A percentile compares a stretch with the other conserved stretches of the same genome.
phyloP scores from a whole-genome alignment of 2,797 vertebrate species.

The Rhynchonycteris naso region DNA sequence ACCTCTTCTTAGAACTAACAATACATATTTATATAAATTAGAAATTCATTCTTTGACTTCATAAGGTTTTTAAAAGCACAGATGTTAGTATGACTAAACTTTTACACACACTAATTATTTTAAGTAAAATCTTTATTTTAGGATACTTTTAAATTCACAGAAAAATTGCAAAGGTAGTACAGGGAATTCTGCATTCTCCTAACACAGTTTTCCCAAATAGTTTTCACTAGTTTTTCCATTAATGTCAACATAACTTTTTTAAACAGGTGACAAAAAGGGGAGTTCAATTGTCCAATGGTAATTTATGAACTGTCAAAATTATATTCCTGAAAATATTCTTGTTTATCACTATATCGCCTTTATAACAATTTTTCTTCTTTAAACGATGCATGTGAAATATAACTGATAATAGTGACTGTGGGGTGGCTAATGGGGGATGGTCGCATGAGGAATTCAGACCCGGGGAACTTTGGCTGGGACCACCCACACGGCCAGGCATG shows the following conservation, averaged over 20 bases:
- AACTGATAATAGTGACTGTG: background rate
- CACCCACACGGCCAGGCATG: no score
- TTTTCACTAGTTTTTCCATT: background rate
- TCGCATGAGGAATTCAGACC: no score
- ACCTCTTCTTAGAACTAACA: background rate
- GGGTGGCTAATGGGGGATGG: no score
- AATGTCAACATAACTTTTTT: background rate
- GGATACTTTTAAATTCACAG: background rate
- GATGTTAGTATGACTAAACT: background rate
- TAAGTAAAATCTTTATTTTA: constrained; percentile 2
- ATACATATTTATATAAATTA: background rate
- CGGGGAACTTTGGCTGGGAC: no score
- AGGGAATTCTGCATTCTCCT: background rate
- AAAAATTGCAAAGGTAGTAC: background rate
- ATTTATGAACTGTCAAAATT: background rate
- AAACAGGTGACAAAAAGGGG: background rate
- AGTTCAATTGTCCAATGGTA: background rate
- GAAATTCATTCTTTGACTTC: background rate
- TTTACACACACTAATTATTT: background rate
- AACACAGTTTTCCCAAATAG: background rate
- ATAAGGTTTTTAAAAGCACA: background rate
- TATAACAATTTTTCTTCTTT: background rate
- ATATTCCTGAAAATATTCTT: background rate
- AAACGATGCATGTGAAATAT: background rate
- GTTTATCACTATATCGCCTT: background rate